phyloP scores from a whole-genome alignment of 2,113 vertebrate genomes.

The Orcinus orca region DNA sequence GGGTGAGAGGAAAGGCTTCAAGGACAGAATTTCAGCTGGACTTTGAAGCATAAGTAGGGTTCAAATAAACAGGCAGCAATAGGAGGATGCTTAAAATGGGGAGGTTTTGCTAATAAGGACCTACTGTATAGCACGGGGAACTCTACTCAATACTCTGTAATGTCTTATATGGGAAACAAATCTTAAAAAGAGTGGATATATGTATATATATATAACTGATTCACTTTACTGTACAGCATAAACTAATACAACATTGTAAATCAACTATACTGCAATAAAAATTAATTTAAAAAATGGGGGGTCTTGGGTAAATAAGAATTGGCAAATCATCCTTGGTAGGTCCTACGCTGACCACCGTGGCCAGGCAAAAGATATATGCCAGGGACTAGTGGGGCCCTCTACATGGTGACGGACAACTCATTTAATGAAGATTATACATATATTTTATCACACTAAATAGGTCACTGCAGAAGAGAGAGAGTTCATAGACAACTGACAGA shows the following conservation, averaged over 20 bases:
- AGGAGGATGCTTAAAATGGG: background rate
- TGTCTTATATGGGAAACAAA: background rate
- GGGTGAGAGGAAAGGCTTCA: background rate
- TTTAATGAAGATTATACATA: slow-evolving; percentile 36
- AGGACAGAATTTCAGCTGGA: background rate
- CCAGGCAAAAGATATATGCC: background rate
- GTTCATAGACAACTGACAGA: slow-evolving; percentile 14
- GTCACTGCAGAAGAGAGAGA: background rate
- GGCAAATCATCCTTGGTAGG: background rate
- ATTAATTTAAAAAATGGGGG: too few relatives aligned
- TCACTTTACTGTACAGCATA: background rate
- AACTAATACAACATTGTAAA: background rate
- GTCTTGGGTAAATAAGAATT: background rate
- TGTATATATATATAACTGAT: background rate
- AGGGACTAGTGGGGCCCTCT: background rate
- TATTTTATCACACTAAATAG: slow-evolving; percentile 12
- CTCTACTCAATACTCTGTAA: background rate
- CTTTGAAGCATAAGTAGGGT: background rate
- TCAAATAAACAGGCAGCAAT: background rate
- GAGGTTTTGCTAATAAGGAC: background rate
- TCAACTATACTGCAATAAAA: background rate
- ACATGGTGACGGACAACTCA: background rate
- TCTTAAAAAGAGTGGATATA: too few relatives aligned
- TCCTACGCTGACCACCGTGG: background rate
- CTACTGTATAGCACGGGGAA: background rate